Evolutionary conservation across 2,113 vertebrate species (phyloP), one percentile per base, ranked within the genome.

Genomic region (Pantherophis guttatus): DNA sequence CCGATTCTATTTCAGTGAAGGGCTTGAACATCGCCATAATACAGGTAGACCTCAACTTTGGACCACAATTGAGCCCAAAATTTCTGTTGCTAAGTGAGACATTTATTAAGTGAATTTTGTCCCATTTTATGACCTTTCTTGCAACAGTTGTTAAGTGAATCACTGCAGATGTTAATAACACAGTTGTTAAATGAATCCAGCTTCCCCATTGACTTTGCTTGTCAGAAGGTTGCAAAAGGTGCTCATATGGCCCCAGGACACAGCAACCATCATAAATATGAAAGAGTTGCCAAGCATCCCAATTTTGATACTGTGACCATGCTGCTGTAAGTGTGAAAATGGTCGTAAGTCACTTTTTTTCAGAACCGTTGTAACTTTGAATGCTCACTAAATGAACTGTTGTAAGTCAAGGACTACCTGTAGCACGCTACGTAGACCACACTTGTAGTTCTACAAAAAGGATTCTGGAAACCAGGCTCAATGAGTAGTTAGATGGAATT

Each of bases 1-100:
- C 81, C 96, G 95, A 96, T 95, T 97, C 96, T 97, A 97, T 97
- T 97, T 96, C 93, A 96, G 88, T 1, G 48, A 96, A 94, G 95
- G 96, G 97, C 97, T 96, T 91, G 92, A 94, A 94, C 95, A 95
- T 95, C 95, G 96, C 95, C 59, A 91, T 95, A 97, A 24, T 58
- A 58, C 7, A 8, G 19, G 21, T 58, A 58, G 57, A 24, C 57
- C 57, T 24, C 57, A 58, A 58, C 57, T 58, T 58, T 58, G 21
- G 21, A 57, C 55, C 55, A 57, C 19, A 21, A 57, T 21, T 21
- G 55, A 57, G 55, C 55, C 19, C 19, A 57, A 58, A 2, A 58
- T 58, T 58, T 58, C 21, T 58, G 57, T 8, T 21, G 55, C 55
- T 58, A 58, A 58, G 19, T 58, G 57, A 58, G 57, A 58, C 5